Base-by-base conservation (phyloP, 2,888 invertebrate genomes). In the Plebejus argus region DNA sequence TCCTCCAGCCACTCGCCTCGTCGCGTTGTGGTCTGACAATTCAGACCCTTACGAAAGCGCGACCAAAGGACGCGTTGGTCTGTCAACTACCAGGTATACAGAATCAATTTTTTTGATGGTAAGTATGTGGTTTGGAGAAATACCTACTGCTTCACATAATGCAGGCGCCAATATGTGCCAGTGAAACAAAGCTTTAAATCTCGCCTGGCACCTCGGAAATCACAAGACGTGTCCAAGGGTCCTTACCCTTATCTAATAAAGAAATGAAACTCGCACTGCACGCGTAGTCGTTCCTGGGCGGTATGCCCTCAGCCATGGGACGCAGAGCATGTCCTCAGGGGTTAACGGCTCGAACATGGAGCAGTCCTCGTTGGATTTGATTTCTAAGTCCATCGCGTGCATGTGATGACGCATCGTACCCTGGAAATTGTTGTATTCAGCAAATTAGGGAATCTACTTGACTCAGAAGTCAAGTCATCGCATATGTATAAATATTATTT, bases 1-100 rank as follows among this genome's bases (percentile, higher is more conserved):
- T 90, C 86, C 79, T 92, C 86, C 8, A 90, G 91, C 91, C 91
- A 92, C 18, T n/a, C n/a, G n/a, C n/a, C n/a, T n/a, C n/a, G n/a
- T n/a, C n/a, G n/a, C n/a, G n/a, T n/a, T n/a, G n/a, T n/a, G n/a
- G n/a, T n/a, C n/a, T n/a, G n/a, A n/a, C n/a, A n/a, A n/a, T n/a
- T n/a, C n/a, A n/a, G n/a, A n/a, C n/a, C n/a, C n/a, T n/a, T n/a
- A n/a, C n/a, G n/a, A n/a, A n/a, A n/a, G n/a, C n/a, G n/a, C n/a
- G n/a, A n/a, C n/a, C 28, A 28, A 28, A 28, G 28, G 28, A 28
- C 28, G 28, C 28, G 28, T 28, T 28, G 28, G 28, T 28, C 1
- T 28, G 28, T 28, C 28, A 28, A 28, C 28, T 28, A 2, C 28
- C 28, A n/a, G n/a, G n/a, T 28, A 28, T 28, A 2, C 2, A 28